Evolutionary conservation across 2,888 invertebrate species (phyloP).

Genomic region (Griposia aprilina): DNA sequence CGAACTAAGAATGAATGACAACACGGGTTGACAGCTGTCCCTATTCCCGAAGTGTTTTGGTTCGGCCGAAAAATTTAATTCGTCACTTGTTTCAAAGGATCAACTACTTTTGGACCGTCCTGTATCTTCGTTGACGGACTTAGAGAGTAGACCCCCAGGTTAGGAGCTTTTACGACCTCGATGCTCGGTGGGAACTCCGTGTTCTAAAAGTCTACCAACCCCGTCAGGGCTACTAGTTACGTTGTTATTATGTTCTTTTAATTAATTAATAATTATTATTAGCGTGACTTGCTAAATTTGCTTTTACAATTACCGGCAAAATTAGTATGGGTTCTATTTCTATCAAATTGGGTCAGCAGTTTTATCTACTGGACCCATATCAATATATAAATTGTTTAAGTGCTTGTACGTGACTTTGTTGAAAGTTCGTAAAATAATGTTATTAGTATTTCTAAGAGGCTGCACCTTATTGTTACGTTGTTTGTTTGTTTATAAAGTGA

Average conservation of each 20-base stretch:
- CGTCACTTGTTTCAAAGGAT: too few species aligned
- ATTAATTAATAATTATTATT: slow-evolving; percentile 59
- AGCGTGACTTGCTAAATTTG: slow-evolving; percentile 63
- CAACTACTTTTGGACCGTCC: too few species aligned
- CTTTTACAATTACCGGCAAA: slow-evolving; percentile 24
- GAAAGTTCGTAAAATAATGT: slow-evolving; percentile 39
- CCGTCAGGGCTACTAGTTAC: slow-evolving; percentile 6
- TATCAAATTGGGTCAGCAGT: slow-evolving; percentile 52
- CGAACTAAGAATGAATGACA: too few species aligned
- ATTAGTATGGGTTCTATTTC: slow-evolving; percentile 17
- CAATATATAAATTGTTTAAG: slow-evolving; percentile 41
- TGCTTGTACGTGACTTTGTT: slow-evolving; percentile 52
- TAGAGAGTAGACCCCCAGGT: background rate
- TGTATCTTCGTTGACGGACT: too few species aligned
- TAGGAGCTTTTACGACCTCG: slow-evolving; percentile 26
- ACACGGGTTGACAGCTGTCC: too few species aligned
- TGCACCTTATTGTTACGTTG: slow-evolving; percentile 7
- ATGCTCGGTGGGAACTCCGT: slow-evolving; percentile 4
- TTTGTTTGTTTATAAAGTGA: slow-evolving; percentile 26
- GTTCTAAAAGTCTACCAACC: background rate
- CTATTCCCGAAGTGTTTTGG: too few species aligned
- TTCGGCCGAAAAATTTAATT: too few species aligned
- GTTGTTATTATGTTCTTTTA: slow-evolving; percentile 18
- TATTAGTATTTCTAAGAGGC: slow-evolving; percentile 29
- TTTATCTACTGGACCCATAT: slow-evolving; percentile 44